phyloP scores from a whole-genome alignment of 2,113 vertebrate genomes.

The Ptilorrhoa leucosticta region DNA sequence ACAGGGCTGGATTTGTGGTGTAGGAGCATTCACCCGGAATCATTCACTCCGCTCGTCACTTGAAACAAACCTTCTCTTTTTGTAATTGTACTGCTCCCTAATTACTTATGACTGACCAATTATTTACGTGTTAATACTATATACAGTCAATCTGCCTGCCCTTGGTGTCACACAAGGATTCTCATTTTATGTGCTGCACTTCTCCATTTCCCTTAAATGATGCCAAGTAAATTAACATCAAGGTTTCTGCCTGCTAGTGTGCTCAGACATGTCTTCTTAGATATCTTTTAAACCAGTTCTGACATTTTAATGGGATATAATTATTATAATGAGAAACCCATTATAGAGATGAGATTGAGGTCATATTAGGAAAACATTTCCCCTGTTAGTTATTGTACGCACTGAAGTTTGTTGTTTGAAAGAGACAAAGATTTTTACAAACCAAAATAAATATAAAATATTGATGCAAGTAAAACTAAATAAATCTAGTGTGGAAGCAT shows the following conservation, averaged over 20 bases:
- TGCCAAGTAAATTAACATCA: constrained; percentile 33
- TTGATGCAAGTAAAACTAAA: not conserved
- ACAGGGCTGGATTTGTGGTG: not conserved
- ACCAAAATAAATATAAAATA: not conserved
- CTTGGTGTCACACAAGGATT: not conserved
- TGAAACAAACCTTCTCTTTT: constrained; percentile 21
- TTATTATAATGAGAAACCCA: constrained; percentile 17
- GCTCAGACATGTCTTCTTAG: not conserved
- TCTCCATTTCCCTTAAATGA: not conserved
- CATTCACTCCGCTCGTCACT: not conserved
- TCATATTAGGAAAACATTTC: constrained; percentile 26
- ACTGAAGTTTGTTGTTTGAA: not conserved
- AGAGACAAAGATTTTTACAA: not conserved
- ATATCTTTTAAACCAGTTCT: constrained; percentile 18
- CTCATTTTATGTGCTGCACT: not conserved
- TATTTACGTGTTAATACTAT: constrained; percentile 13
- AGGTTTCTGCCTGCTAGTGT: constrained; percentile 9
- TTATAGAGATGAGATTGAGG: not conserved
- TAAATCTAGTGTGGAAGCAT: not conserved
- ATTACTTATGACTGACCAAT: constrained; percentile 33
- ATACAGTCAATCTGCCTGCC: not conserved
- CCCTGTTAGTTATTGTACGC: not conserved
- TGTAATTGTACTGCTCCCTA: not conserved
- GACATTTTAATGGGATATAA: constrained; percentile 39
- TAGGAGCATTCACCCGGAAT: not conserved